Conservation (phyloP, 2,797 vertebrate species). For the Rhinophrynus dorsalis region DNA sequence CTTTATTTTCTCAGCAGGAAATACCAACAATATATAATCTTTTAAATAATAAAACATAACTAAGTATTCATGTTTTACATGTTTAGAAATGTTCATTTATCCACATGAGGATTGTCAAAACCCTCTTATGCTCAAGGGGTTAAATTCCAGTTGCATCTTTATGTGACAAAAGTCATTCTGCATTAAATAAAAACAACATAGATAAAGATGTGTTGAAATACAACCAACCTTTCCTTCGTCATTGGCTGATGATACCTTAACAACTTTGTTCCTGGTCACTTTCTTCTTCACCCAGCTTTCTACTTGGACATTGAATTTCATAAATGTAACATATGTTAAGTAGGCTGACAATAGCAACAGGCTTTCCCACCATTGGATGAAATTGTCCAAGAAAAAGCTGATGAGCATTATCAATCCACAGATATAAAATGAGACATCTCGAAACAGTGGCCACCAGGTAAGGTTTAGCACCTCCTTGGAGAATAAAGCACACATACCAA, state of each 20-base stretch:
- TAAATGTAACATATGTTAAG: conserved; percentile 89
- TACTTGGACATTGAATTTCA: conserved; percentile 91
- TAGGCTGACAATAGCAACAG: conserved; percentile 80
- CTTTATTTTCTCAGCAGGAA: too few relatives aligned
- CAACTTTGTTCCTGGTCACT: conserved; percentile 90
- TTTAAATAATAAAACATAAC: too few relatives aligned
- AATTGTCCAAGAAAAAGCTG: conserved; percentile 95
- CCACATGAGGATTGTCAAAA: too few relatives aligned
- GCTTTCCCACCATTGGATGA: conserved; percentile 92
- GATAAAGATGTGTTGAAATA: conserved; percentile 46
- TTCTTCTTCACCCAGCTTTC: conserved; percentile 83
- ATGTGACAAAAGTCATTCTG: too few relatives aligned
- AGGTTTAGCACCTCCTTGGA: conserved; percentile 95
- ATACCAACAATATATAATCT: too few relatives aligned
- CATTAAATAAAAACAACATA: too few relatives aligned
- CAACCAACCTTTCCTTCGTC: conserved; percentile 89
- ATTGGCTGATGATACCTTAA: conserved; percentile 80
- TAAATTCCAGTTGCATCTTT: too few relatives aligned
- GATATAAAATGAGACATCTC: conserved; percentile 97
- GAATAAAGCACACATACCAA: conserved; percentile 98
- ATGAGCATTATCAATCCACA: conserved; percentile 94
- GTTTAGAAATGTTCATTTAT: too few relatives aligned
- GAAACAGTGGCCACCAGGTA: conserved; percentile 98
- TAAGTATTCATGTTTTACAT: too few relatives aligned
- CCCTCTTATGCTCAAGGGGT: too few relatives aligned